Evolutionary conservation across 2,888 invertebrate genomes (phyloP).

Genomic region (Alviniconcha strummeri): DNA sequence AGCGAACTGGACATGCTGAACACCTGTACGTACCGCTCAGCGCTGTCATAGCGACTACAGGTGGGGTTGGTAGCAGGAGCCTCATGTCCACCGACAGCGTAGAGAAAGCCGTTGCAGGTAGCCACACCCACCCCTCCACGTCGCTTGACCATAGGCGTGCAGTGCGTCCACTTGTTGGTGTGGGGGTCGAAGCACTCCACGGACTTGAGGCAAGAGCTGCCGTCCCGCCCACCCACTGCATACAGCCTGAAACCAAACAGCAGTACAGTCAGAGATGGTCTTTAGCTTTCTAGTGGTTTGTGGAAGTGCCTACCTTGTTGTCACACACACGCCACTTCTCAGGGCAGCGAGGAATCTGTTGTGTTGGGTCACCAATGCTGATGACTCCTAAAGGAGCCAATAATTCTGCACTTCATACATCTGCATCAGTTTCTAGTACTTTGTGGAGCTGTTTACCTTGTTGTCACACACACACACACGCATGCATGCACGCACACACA

Average conservation of each 20-base stretch:
- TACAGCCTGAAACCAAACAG: conserved; percentile 81
- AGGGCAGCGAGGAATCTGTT: too few species aligned
- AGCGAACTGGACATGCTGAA: not conserved
- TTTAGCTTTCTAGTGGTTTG: too few species aligned
- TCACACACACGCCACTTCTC: too few species aligned
- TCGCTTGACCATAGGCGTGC: conserved; percentile 90
- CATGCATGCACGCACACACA: too few species aligned
- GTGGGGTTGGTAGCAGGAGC: conserved; percentile 91
- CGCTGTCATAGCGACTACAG: conserved; percentile 89
- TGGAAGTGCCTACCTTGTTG: too few species aligned
- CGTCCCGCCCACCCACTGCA: conserved; percentile 94
- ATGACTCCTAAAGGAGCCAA: too few species aligned
- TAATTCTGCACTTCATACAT: too few species aligned
- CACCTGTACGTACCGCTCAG: conserved; percentile 81
- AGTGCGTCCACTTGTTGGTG: conserved; percentile 87
- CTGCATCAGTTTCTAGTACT: too few species aligned
- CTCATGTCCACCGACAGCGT: conserved; percentile 95
- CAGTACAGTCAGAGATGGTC: too few species aligned
- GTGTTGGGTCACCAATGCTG: too few species aligned
- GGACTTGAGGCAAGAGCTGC: conserved; percentile 90
- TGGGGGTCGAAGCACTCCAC: conserved; percentile 91
- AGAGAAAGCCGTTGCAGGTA: conserved; percentile 90
- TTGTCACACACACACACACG: too few species aligned
- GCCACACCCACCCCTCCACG: conserved; percentile 93
- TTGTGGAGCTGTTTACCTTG: too few species aligned